A percentile compares a stretch with the other conserved stretches of the same genome.
Evolutionary conservation across 2,113 vertebrate species (phyloP).

Genomic region (Zeus faber): DNA sequence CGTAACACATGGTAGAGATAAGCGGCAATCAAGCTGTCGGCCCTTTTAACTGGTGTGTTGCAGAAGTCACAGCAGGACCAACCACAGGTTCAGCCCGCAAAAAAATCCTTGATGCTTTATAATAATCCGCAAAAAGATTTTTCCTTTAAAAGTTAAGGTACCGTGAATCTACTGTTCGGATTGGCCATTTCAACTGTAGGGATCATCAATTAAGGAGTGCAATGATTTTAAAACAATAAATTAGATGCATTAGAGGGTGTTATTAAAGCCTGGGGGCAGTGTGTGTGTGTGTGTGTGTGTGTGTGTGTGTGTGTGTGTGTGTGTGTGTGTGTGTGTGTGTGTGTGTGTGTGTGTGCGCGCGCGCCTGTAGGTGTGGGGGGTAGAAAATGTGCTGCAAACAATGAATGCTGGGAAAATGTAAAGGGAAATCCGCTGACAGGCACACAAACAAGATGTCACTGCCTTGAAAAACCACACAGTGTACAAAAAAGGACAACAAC

Average conservation of each 20-base stretch:
- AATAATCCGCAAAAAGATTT: constrained; percentile 24
- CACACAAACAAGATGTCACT: constrained; percentile 30
- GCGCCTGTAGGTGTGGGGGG: no score
- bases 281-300: no score
- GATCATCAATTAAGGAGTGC: constrained; percentile 72
- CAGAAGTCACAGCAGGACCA: constrained; percentile 94
- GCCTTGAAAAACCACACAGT: constrained; percentile 40
- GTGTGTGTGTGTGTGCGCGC: no score
- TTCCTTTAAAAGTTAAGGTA: constrained; percentile 75
- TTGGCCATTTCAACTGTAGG: constrained; percentile 92
- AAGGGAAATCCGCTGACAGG: constrained; percentile 41
- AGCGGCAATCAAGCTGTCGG: constrained; percentile 29
- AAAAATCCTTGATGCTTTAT: constrained; percentile 56
- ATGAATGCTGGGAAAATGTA: constrained; percentile 51
- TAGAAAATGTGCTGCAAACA: constrained; percentile 25
- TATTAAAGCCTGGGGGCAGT: constrained; percentile 34
- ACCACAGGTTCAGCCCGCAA: constrained; percentile 78
- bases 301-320: no score
- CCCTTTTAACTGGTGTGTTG: constrained; percentile 84
- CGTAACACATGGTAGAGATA: neutral
- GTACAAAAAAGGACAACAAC: constrained; percentile 27
- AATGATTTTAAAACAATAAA: constrained; percentile 20
- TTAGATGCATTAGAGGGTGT: constrained; percentile 38
- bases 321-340: no score
- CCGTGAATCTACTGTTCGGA: constrained; percentile 60